Evolutionary conservation across 2,888 invertebrate genomes (phyloP), one percentile per base, ranked within the genome.

Genomic region (Carpatolechia fugitivella): DNA sequence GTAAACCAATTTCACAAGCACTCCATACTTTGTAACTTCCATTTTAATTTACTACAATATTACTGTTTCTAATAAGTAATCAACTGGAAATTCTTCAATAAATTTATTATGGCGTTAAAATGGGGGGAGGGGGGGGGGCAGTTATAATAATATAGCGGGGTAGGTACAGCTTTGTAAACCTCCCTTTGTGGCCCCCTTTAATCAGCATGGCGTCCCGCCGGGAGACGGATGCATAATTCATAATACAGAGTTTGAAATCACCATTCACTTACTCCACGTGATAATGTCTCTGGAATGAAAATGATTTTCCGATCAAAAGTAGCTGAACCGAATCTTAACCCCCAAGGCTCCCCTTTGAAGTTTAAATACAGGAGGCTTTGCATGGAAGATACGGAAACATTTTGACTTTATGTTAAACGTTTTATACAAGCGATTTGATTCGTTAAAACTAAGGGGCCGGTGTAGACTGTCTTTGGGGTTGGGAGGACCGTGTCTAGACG

Each of bases 221-320:
- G 61, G 56, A 64, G 56, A 62, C 60, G 61, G 62, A 70, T 73
- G 68, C 72, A 72, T 75, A 72, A 78, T 75, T 78, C 72, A 76
- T 74, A 69, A 62, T 60, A 69, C 61, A 49, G 33, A 63, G 62
- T 58, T 60, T 60, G 56, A 58, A 62, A 63, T 64, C 65, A 61
- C 60, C 60, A 57, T 64, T 60, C 63, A 62, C 60, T 69, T 68
- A 63, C 63, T 65, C 64, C 60, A 49, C 49, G 49, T 33, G 33
- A 33, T 49, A 49, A 49, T 49, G 35, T 49, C 33, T 7, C 35
- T 10, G 16, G 35, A 49, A 35, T 49, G 24, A 49, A 47, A 49
- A 49, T 49, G 49, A 49, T 49, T 49, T 49, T 14, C 35, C 49
- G 35, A 49, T 49, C 49, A 49, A 35, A 49, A 49, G 18, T 18